These are phyloP conservation scores for Leguminivora glycinivorella DNA, from an alignment of 1,140 invertebrate genomes.

Conservation along the genomic window DNA sequence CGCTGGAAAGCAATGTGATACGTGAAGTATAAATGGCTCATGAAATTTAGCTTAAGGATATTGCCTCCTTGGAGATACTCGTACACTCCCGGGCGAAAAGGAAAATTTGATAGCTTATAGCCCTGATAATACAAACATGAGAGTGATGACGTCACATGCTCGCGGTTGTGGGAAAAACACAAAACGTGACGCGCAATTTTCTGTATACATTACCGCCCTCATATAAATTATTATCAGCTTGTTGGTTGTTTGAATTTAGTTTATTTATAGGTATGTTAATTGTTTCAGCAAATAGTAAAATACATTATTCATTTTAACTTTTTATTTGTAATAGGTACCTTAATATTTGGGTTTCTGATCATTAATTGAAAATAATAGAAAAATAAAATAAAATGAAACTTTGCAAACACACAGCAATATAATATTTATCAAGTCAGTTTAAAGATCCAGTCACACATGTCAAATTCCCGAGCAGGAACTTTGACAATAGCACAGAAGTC, in stretches of 20 bases:
- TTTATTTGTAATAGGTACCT: too few species aligned
- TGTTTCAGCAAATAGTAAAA: too few species aligned
- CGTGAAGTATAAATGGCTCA: slow-evolving; percentile 66
- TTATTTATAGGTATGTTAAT: neutral
- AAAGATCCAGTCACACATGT: too few species aligned
- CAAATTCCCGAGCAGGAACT: too few species aligned
- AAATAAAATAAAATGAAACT: too few species aligned
- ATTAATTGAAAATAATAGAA: too few species aligned
- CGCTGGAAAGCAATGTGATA: slow-evolving; percentile 61
- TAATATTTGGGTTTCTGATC: too few species aligned
- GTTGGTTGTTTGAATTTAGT: slow-evolving; percentile 12
- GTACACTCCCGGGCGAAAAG: slow-evolving; percentile 53
- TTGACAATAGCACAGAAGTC: too few species aligned
- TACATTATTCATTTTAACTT: too few species aligned
- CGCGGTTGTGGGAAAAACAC: slow-evolving; percentile 18
- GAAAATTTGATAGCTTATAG: slow-evolving; percentile 73
- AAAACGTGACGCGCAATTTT: neutral
- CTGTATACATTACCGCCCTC: neutral
- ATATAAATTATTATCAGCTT: neutral
- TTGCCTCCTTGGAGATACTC: slow-evolving; percentile 64
- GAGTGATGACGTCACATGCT: slow-evolving; percentile 40
- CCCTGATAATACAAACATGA: slow-evolving; percentile 49
- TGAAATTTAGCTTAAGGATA: slow-evolving; percentile 73
- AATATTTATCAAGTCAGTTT: too few species aligned
- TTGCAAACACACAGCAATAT: too few species aligned